These are phyloP conservation scores for Drosophila acutilabella DNA, from an alignment of 2,888 invertebrate species.

Conservation along the genomic window DNA sequence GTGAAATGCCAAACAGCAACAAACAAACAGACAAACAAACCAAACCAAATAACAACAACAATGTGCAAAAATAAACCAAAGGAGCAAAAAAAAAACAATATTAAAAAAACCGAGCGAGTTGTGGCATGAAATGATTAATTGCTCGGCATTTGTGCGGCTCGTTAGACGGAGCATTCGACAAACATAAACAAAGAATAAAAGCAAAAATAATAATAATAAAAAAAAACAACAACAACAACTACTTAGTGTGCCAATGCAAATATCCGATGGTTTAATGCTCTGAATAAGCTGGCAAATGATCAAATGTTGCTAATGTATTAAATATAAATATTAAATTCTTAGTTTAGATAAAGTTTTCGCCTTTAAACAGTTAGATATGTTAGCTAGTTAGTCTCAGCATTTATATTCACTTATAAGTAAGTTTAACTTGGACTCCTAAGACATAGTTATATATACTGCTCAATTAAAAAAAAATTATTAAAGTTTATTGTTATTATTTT, in stretches of 20 bases:
- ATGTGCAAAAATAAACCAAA: neutral
- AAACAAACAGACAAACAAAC: conserved; percentile 21
- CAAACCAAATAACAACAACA: neutral
- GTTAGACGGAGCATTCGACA: conserved; percentile 51
- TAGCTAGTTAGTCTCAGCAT: too few relatives aligned
- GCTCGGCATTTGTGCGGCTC: conserved; percentile 62
- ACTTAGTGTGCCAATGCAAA: neutral
- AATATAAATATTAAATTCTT: too few relatives aligned
- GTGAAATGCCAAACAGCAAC: conserved; percentile 54
- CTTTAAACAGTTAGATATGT: too few relatives aligned
- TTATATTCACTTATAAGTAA: too few relatives aligned
- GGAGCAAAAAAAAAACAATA: conserved; percentile 11
- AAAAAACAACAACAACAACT: conserved; percentile 8
- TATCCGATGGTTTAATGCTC: neutral
- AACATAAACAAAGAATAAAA: conserved; percentile 45
- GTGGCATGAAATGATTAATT: conserved; percentile 58
- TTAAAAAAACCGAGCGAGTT: conserved; percentile 21
- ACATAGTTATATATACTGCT: too few relatives aligned
- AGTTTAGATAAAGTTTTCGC: too few relatives aligned
- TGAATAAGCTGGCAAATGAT: neutral
- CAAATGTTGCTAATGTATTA: neutral
- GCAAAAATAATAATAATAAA: conserved; percentile 6
- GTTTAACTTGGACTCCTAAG: too few relatives aligned
- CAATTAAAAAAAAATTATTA: too few relatives aligned
- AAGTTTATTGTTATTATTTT: too few relatives aligned